phyloP scores from a whole-genome alignment of 2,797 vertebrate genomes.

The Morus bassanus region DNA sequence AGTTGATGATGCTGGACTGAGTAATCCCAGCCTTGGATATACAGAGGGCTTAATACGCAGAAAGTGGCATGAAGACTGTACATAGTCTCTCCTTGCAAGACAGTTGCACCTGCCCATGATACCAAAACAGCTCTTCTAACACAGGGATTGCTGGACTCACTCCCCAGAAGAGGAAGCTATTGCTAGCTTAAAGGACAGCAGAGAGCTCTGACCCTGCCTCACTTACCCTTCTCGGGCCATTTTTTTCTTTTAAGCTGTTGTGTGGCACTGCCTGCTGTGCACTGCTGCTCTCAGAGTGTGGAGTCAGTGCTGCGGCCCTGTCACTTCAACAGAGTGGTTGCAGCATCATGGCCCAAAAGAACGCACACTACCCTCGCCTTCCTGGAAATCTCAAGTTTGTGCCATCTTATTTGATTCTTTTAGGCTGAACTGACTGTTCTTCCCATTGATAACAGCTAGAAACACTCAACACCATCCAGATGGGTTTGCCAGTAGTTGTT shows the following conservation, averaged over 20 bases:
- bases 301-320: neutral
- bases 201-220: neutral
- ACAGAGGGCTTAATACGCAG: neutral
- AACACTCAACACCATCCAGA: neutral
- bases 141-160: neutral
- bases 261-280: neutral
- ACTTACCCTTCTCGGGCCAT: neutral
- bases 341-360: neutral
- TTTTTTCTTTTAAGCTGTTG: neutral
- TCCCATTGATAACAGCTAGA: neutral
- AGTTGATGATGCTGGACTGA: neutral
- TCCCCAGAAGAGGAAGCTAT: neutral
- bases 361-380: fast-evolving
- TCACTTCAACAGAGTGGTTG: neutral
- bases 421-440: neutral
- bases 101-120: neutral
- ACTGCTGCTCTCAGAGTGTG: neutral
- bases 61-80: neutral
- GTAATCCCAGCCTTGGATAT: neutral
- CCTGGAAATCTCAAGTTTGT: neutral
- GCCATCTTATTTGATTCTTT: neutral
- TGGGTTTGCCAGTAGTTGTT: neutral
- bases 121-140: neutral
- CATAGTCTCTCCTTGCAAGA: neutral
- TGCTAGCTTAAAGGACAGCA: neutral